Conservation (phyloP, 2,888 invertebrate species). For the Biston stratarius region DNA sequence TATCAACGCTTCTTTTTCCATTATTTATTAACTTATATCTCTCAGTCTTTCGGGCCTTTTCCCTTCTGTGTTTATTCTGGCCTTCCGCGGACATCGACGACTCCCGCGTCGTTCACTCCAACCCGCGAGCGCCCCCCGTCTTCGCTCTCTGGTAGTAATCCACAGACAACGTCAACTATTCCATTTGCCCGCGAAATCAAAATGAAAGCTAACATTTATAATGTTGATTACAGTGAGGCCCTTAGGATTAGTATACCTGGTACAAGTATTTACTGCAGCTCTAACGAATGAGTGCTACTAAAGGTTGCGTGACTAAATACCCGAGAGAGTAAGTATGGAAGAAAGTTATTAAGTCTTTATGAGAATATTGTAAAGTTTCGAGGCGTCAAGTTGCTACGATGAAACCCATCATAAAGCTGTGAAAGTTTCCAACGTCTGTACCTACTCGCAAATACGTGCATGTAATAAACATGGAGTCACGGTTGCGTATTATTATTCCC, state of each 20-base stretch:
- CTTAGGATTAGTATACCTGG: neutral
- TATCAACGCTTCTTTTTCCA: too few relatives aligned
- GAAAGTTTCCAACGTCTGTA: constrained; percentile 24
- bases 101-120: too few relatives aligned
- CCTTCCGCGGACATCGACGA: too few relatives aligned
- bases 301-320: neutral
- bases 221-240: too few relatives aligned
- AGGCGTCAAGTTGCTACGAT: constrained; percentile 14
- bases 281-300: neutral
- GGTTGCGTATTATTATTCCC: constrained; percentile 30
- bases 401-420: constrained; percentile 23
- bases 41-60: too few relatives aligned
- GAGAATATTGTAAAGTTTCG: constrained; percentile 9
- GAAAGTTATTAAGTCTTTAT: constrained; percentile 10
- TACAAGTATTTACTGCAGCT: neutral
- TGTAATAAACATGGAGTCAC: constrained; percentile 23
- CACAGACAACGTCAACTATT: too few relatives aligned
- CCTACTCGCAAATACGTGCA: constrained; percentile 30
- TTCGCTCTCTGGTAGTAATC: too few relatives aligned
- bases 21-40: too few relatives aligned
- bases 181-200: too few relatives aligned
- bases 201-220: too few relatives aligned
- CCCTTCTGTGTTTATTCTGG: too few relatives aligned
- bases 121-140: too few relatives aligned
- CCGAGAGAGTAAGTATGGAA: neutral